Percentiles rank a stretch among this genome's conserved stretches.
phyloP scores from a whole-genome alignment of 2,797 vertebrate species.

The Loriculus beryllinus region DNA sequence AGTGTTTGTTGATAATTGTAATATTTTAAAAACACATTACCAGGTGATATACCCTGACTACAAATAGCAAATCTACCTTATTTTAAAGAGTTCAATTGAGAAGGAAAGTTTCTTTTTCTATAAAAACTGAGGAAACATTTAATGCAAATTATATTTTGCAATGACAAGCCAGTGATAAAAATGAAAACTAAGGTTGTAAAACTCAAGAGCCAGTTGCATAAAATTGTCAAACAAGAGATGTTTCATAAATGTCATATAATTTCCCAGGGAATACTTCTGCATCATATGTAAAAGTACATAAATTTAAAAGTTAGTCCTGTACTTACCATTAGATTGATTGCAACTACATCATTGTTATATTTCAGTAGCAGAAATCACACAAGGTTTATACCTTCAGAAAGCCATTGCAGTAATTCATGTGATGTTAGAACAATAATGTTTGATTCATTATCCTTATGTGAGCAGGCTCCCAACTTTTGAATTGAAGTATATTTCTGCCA shows the following conservation, averaged over 20 bases:
- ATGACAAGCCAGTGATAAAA: neutral
- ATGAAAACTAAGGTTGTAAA: neutral
- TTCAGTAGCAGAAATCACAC: neutral
- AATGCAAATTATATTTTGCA: neutral
- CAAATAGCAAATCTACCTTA: neutral
- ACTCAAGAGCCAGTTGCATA: neutral
- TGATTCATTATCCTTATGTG: neutral
- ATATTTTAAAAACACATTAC: neutral
- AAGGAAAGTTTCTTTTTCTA: neutral
- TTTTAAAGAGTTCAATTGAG: neutral
- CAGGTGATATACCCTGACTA: neutral
- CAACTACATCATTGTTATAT: neutral
- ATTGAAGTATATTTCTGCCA: neutral
- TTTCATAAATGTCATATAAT: neutral
- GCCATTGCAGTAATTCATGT: neutral
- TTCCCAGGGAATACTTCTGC: neutral
- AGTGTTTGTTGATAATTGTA: neutral
- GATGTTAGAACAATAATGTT: neutral
- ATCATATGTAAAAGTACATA: neutral
- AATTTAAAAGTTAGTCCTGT: neutral
- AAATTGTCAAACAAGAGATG: neutral
- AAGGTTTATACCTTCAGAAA: neutral
- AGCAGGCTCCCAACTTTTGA: neutral
- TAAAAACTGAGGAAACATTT: neutral
- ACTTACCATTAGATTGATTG: neutral